Conservation (phyloP, 2,113 vertebrate genomes). For the Melospiza georgiana region DNA sequence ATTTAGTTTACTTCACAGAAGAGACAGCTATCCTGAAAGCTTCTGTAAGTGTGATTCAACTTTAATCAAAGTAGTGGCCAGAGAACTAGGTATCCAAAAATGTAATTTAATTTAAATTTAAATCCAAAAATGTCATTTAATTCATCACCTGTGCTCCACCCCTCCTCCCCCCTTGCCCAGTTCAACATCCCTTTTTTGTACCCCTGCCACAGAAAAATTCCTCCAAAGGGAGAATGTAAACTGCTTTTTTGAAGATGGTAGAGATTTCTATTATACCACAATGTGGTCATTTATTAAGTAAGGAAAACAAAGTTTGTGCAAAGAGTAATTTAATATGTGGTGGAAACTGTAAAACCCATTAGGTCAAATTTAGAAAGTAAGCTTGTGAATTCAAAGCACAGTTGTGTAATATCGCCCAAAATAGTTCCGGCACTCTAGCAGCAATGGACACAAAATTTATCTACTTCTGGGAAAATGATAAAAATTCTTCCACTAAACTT, state of each 20-base stretch:
- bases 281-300: slow-evolving; percentile 50
- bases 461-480: neutral
- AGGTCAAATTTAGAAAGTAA: slow-evolving; percentile 70
- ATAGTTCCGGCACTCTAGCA: slow-evolving; percentile 19
- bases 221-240: neutral
- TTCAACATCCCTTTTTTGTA: neutral
- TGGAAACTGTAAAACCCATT: slow-evolving; percentile 67
- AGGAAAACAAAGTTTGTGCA: slow-evolving; percentile 54
- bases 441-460: slow-evolving; percentile 47
- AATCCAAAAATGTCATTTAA: neutral
- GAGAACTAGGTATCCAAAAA: slow-evolving; percentile 31
- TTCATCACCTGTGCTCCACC: neutral
- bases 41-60: slow-evolving; percentile 48
- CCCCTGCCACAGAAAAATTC: neutral
- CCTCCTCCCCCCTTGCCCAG: rapidly evolving
- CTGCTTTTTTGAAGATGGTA: neutral
- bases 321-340: slow-evolving; percentile 27
- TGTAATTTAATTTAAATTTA: neutral
- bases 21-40: neutral
- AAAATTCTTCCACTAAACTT: neutral
- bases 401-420: slow-evolving; percentile 51
- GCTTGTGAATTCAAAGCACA: slow-evolving; percentile 67
- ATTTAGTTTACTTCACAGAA: slow-evolving; percentile 43
- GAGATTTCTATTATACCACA: slow-evolving; percentile 4
- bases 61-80: slow-evolving; percentile 54